These are phyloP conservation scores for Drosophila takahashii DNA, from an alignment of 1,140 invertebrate genomes.

Conservation along the genomic window DNA sequence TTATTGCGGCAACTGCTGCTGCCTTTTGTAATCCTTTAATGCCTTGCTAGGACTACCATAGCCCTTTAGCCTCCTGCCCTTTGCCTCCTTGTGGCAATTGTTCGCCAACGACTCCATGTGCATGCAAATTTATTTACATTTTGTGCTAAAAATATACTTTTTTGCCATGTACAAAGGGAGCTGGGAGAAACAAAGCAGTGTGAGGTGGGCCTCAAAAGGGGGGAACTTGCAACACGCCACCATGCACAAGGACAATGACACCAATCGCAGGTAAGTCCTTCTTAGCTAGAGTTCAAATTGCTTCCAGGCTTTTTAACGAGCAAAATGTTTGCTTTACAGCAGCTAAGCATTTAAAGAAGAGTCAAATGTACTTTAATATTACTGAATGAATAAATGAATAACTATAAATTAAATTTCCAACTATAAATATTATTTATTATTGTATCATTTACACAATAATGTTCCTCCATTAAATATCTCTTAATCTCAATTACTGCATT, in stretches of 20 bases:
- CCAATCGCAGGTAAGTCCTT: constrained; percentile 50
- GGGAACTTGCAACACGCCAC: constrained; percentile 60
- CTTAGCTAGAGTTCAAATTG: constrained; percentile 41
- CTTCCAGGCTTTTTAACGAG: constrained; percentile 23
- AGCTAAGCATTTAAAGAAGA: constrained; percentile 17
- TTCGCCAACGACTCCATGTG: constrained; percentile 43
- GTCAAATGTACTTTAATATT: background rate
- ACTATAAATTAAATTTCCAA: too few species aligned
- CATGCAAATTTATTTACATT: constrained; percentile 79
- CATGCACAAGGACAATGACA: constrained; percentile 73
- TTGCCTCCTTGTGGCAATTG: constrained; percentile 33
- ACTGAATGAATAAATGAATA: too few species aligned
- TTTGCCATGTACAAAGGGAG: constrained; percentile 28
- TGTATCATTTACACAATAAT: too few species aligned
- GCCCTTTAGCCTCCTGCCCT: constrained; percentile 7
- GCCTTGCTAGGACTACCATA: constrained; percentile 12
- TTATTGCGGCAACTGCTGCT: constrained; percentile 65
- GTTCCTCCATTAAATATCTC: background rate
- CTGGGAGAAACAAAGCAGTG: constrained; percentile 53
- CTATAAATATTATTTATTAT: too few species aligned
- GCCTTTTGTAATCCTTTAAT: constrained; percentile 74
- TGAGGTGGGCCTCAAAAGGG: constrained; percentile 19
- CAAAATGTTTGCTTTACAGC: background rate
- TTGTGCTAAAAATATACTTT: constrained; percentile 70
- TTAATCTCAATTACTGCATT: background rate